These are phyloP conservation scores for Amphilophus citrinellus DNA, from an alignment of 2,113 vertebrate species.

Conservation along the genomic window DNA sequence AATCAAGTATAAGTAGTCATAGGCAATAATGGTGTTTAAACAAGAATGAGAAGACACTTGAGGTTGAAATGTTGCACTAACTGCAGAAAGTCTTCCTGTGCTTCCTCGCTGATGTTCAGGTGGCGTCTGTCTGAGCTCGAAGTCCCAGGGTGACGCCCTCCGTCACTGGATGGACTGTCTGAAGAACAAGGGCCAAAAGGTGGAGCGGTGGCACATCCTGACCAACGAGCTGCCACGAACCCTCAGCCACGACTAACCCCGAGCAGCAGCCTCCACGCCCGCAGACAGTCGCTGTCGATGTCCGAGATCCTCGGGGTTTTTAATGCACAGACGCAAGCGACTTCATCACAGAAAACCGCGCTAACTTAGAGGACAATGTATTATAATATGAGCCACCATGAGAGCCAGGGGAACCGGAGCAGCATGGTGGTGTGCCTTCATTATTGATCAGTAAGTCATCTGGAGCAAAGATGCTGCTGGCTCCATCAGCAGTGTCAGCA, in stretches of 20 bases:
- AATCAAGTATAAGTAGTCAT: no score
- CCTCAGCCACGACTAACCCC: slow-evolving; percentile 71
- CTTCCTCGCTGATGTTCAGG: slow-evolving; percentile 65
- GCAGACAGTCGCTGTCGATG: neutral
- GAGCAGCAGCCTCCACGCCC: neutral
- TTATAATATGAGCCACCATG: neutral
- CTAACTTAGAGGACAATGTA: neutral
- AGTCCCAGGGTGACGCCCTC: slow-evolving; percentile 84
- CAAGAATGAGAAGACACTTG: neutral
- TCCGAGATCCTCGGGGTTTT: slow-evolving; percentile 1
- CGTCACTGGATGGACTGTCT: slow-evolving; percentile 88
- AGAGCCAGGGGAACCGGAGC: neutral
- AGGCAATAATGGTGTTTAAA: neutral
- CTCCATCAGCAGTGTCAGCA: neutral
- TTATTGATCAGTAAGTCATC: slow-evolving; percentile 14
- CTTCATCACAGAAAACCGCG: neutral
- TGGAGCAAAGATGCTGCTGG: neutral
- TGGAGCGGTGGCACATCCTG: slow-evolving; percentile 89
- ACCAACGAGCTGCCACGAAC: slow-evolving; percentile 87
- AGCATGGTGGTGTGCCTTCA: slow-evolving; percentile 41
- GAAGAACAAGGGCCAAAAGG: slow-evolving; percentile 79
- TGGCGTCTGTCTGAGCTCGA: slow-evolving; percentile 84
- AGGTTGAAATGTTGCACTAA: neutral
- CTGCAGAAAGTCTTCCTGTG: neutral
- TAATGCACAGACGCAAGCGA: neutral